Evolutionary conservation across 2,888 invertebrate species (phyloP), one percentile per base, ranked within the genome.

Genomic region (Atethmia centrago): DNA sequence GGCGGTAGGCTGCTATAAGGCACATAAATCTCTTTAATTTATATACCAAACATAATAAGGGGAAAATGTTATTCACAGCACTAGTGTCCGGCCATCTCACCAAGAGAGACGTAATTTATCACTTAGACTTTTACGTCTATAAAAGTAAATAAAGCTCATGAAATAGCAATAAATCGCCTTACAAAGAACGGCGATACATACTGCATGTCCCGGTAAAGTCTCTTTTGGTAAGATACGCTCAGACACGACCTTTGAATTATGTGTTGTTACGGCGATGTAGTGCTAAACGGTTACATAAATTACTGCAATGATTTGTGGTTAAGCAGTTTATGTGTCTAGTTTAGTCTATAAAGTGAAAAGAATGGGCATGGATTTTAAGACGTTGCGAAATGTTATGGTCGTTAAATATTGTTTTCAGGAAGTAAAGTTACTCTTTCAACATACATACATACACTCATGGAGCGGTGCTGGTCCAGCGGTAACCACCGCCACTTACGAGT

Each of bases 141-240:
- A 95, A 95, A 95, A 95, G 95, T 95, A 95, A 96, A 95, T 95
- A 96, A 95, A 95, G 91, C 92, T 93, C 93, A 94, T 94, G 95
- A 94, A 95, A 94, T 90, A 92, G 92, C 93, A 88, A 95, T 95
- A 95, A 95, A 95, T 95, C 92, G 89, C 90, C 88, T 87, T 92
- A 93, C 93, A 94, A 93, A 94, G 94, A 93, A 92, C 92, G 91
- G 90, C 90, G 90, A 91, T 94, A 93, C 89, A 79, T 88, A 88
- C 89, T 86, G 82, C 86, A 84, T 86, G 87, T 86, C 86, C 91
- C 88, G 88, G 90, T 90, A 90, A 91, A 88, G 85, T 84, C 89
- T 87, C 84, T 91, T 90, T 90, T 86, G 88, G 89, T 91, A 85
- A 87, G 87, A 89, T 88, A 90, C 79, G 78, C 84, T 85, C 74